Evolutionary conservation across 2,888 invertebrate species (phyloP).

Genomic region (Drosophila cracens): DNA sequence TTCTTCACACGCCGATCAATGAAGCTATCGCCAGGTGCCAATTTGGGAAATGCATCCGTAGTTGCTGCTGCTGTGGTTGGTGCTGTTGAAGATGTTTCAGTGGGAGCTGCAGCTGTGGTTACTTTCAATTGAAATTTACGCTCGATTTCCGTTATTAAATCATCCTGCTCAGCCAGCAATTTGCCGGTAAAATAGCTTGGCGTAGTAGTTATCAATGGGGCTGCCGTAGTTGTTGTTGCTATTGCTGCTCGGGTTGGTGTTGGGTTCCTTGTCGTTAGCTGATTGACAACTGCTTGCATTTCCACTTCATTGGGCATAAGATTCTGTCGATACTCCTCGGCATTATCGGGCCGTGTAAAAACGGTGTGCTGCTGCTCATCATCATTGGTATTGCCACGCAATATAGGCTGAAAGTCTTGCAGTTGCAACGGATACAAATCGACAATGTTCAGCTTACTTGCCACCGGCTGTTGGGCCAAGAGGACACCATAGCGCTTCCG

Average conservation of each 20-base stretch:
- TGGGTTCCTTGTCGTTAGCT: constrained; percentile 7
- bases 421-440: constrained; percentile 83
- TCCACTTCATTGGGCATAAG: constrained; percentile 78
- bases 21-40: constrained; percentile 63
- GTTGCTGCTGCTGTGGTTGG: constrained; percentile 37
- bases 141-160: constrained; percentile 84
- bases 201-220: constrained; percentile 30
- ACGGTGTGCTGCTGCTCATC: constrained; percentile 75
- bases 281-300: constrained; percentile 25
- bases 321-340: constrained; percentile 70
- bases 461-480: constrained; percentile 62
- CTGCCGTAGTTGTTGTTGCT: constrained; percentile 24
- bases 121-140: constrained; percentile 83
- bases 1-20: constrained; percentile 85
- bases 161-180: constrained; percentile 83
- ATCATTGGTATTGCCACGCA: constrained; percentile 67
- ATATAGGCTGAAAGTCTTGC: constrained; percentile 77
- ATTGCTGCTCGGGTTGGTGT: not conserved
- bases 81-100: constrained; percentile 57
- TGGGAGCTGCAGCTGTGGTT: constrained; percentile 47
- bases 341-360: constrained; percentile 60
- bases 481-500: constrained; percentile 57
- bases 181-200: constrained; percentile 82
- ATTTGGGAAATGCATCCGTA: constrained; percentile 13
- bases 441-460: constrained; percentile 82